Base-by-base conservation (phyloP, 2,888 invertebrate species). In the Troides helena region DNA sequence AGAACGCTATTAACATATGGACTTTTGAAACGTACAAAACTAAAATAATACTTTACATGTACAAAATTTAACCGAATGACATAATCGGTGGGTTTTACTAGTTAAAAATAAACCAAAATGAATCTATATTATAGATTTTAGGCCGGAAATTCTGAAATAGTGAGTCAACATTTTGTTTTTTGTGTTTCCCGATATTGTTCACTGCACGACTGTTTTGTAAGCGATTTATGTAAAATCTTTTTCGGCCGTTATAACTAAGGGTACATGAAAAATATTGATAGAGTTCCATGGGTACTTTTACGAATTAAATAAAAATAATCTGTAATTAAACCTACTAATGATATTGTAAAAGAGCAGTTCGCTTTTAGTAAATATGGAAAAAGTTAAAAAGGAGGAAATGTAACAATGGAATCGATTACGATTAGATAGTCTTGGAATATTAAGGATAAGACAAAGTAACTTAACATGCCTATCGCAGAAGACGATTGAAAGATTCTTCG, bases 131-230 rank as follows among this genome's bases (percentile, higher is more conserved):
- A 43, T n/a, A 21, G 10, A n/a, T n/a, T 30, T 8, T n/a, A 21
- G 63, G 10, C 63, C 53, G 64, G 64, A 64, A 56, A 64, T 64
- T 56, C 56, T 53, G 12, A 36, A 30, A 50, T 21, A 21, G 6
- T 64, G 64, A 64, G 64, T 64, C 64, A 64, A 63, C 53, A n/a
- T 53, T 53, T n/a, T 53, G 6, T 39, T 12, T 53, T 6, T 53
- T n/a, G 14, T n/a, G 8, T 53, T n/a, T 53, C n/a, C 1, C 53
- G 53, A 53, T 53, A 4, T 18, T 53, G 18, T 53, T 6, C n/a
- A 7, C 18, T n/a, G 0, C n/a, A 53, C n/a, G n/a, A 6, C 53
- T n/a, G 18, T 53, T 18, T 53, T n/a, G 53, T 53, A 53, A 53
- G 18, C n/a, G n/a, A 6, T 53, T n/a, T n/a, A 53, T 53, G n/a